phyloP scores from a whole-genome alignment of 2,113 vertebrate species.

The Canis aureus region DNA sequence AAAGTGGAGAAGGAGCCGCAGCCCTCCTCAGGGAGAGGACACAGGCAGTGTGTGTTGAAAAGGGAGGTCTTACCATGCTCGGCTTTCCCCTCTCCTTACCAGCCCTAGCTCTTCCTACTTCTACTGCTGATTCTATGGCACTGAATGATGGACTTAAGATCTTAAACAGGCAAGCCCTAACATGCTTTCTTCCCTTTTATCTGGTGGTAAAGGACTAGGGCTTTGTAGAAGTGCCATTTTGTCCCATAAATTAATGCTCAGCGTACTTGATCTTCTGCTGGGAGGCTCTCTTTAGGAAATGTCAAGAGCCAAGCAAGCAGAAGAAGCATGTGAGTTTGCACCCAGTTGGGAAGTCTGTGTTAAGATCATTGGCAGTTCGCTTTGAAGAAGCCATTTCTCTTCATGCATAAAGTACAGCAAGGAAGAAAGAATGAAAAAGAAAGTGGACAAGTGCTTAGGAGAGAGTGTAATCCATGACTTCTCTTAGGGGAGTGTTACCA shows the following conservation, averaged over 20 bases:
- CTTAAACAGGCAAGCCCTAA: not conserved
- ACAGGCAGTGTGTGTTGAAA: not conserved
- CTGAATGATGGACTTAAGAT: not conserved
- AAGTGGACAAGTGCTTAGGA: slow-evolving; percentile 55
- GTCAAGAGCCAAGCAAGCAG: not conserved
- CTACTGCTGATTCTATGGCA: not conserved
- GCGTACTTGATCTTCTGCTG: not conserved
- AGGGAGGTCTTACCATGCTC: not conserved
- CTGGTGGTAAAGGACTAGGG: not conserved
- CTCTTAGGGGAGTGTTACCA: slow-evolving; percentile 41
- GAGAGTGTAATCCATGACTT: slow-evolving; percentile 64
- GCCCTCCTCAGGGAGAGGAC: not conserved
- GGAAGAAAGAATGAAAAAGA: slow-evolving; percentile 59
- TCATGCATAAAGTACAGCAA: not conserved
- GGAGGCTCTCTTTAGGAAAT: slow-evolving; percentile 23
- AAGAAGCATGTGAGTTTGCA: not conserved
- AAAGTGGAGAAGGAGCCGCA: not conserved
- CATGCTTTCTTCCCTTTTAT: not conserved
- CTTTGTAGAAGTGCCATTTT: not conserved
- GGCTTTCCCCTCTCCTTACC: not conserved
- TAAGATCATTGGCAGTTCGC: not conserved
- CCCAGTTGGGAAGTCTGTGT: not conserved
- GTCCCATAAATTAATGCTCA: not conserved
- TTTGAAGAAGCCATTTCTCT: slow-evolving; percentile 9
- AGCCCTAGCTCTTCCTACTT: not conserved